phyloP scores from a whole-genome alignment of 2,888 invertebrate species.

The Eubasilissa splendida region DNA sequence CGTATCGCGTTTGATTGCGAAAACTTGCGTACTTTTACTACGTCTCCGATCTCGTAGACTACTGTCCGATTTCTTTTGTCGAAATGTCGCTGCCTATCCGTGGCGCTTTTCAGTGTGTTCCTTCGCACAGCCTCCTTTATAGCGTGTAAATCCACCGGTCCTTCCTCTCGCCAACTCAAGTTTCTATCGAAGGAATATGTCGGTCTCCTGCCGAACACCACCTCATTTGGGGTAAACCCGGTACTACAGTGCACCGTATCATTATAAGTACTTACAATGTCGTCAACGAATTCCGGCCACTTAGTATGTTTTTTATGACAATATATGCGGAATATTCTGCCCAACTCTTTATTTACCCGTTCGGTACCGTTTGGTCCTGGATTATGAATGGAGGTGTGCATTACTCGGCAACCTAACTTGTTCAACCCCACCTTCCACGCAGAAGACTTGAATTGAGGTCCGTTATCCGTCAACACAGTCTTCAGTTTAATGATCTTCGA shows the following conservation, averaged over 20 bases:
- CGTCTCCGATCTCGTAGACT: neutral
- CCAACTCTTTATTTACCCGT: neutral
- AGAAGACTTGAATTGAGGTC: neutral
- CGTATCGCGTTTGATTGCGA: neutral
- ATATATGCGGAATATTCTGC: neutral
- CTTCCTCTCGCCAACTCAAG: too few relatives aligned
- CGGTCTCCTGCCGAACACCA: neutral
- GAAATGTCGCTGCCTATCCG: neutral
- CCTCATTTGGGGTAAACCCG: neutral
- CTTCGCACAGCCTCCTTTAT: neutral
- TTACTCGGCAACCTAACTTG: neutral
- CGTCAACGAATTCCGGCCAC: neutral
- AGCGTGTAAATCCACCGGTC: neutral
- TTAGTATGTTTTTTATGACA: neutral
- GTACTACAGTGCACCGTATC: neutral
- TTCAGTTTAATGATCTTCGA: neutral
- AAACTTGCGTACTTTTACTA: neutral
- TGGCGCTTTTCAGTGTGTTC: neutral
- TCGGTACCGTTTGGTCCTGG: neutral
- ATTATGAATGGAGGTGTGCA: neutral
- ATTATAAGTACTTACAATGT: too few relatives aligned
- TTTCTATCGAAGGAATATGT: neutral
- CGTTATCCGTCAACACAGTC: neutral
- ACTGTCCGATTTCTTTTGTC: neutral
- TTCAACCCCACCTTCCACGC: neutral